These are phyloP conservation scores for Sinocyclocheilus grahami DNA, from an alignment of 2,113 vertebrate species.

Conservation along the genomic window DNA sequence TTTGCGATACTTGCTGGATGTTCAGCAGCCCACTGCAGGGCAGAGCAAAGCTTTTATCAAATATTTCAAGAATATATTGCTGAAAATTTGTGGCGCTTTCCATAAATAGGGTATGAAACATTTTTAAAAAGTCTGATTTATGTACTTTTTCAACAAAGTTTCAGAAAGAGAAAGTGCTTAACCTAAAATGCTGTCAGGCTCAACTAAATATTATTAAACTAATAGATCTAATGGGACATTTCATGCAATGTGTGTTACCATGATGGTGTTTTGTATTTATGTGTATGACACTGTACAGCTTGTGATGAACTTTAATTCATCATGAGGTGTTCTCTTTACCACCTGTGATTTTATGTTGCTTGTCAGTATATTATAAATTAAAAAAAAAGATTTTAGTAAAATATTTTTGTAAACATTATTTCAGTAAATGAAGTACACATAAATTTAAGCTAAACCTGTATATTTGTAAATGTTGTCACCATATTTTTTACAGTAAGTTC, in stretches of 20 bases:
- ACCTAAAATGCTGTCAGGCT: background rate
- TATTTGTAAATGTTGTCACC: too few relatives aligned
- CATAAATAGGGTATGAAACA: background rate
- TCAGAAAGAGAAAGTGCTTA: background rate
- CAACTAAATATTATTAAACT: background rate
- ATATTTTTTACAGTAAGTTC: too few relatives aligned
- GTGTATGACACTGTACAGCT: background rate
- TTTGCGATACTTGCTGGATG: conserved; percentile 7
- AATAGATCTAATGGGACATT: background rate
- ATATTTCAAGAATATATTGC: background rate
- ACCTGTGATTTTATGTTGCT: too few relatives aligned
- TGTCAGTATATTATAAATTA: too few relatives aligned
- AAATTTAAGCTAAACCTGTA: too few relatives aligned
- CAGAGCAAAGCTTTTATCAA: background rate
- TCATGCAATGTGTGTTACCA: background rate
- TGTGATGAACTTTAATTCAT: background rate
- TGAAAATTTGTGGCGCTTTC: background rate
- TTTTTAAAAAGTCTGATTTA: background rate
- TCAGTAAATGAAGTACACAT: too few relatives aligned
- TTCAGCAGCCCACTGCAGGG: background rate
- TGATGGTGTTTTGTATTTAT: background rate
- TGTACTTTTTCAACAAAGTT: background rate
- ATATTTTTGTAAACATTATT: too few relatives aligned
- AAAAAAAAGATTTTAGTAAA: too few relatives aligned
- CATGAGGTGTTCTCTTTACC: background rate